phyloP scores from a whole-genome alignment of 2,113 vertebrate genomes.

The Polypterus senegalus region DNA sequence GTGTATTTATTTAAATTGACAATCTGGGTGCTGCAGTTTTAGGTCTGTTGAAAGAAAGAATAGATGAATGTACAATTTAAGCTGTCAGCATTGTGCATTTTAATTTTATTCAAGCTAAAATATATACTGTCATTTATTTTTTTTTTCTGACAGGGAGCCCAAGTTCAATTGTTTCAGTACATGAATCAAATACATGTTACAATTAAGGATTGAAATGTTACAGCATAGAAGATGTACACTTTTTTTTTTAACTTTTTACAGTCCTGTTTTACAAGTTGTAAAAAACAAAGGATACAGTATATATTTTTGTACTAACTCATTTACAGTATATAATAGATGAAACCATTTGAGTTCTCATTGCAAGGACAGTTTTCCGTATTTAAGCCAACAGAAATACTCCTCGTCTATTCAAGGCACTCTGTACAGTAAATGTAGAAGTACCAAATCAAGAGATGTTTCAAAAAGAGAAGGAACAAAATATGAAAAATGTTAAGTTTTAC shows the following conservation, averaged over 20 bases:
- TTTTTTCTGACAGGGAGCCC: not conserved
- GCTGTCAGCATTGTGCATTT: conserved; percentile 32
- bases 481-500: too few species aligned
- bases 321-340: too few species aligned
- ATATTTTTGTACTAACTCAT: too few species aligned
- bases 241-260: conserved; percentile 13
- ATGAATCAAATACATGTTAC: conserved; percentile 21
- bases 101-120: conserved; percentile 30
- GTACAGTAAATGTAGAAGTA: conserved; percentile 11
- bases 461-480: too few species aligned
- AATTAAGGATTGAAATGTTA: conserved; percentile 12
- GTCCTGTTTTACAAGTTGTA: conserved; percentile 19
- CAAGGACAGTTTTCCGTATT: too few species aligned
- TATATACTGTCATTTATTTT: conserved; percentile 9
- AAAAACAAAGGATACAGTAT: conserved; percentile 14
- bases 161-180: conserved; percentile 15
- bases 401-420: conserved; percentile 44
- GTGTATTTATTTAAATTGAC: too few species aligned
- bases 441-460: not conserved
- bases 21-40: too few species aligned
- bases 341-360: too few species aligned
- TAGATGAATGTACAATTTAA: too few species aligned
- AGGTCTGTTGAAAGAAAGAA: too few species aligned
- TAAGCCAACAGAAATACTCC: too few species aligned
- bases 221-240: too few species aligned